Conservation (phyloP, 2,797 vertebrate genomes). For the Malurus splendens region DNA sequence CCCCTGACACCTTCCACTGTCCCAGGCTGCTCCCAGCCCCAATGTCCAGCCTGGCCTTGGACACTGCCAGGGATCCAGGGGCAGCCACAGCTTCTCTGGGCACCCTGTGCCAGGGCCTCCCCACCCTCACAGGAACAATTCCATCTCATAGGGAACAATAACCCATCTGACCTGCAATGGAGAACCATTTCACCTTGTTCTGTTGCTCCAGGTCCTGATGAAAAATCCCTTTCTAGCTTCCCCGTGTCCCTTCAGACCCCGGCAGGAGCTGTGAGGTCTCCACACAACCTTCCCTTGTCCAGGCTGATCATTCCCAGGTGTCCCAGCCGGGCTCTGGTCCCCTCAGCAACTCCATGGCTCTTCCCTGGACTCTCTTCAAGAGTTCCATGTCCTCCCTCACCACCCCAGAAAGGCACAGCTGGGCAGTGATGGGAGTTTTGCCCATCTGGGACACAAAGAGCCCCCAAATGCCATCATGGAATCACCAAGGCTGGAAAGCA, state of each 20-base stretch:
- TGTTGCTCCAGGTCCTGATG: too few species aligned
- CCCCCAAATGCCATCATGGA: neutral
- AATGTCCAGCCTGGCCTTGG: accelerated
- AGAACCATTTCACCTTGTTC: neutral
- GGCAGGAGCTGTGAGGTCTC: neutral
- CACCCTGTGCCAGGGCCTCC: accelerated
- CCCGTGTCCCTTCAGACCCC: neutral
- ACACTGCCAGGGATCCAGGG: neutral
- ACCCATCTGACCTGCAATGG: neutral
- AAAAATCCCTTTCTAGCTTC: neutral
- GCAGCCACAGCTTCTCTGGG: neutral
- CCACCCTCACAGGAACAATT: accelerated
- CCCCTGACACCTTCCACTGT: accelerated
- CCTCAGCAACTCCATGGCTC: neutral
- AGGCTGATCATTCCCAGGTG: neutral
- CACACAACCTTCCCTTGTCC: neutral
- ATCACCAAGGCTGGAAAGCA: neutral
- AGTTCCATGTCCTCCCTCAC: neutral
- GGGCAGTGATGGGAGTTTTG: neutral
- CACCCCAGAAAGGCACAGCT: neutral
- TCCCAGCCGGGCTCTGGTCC: neutral
- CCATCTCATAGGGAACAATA: neutral
- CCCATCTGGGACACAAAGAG: neutral
- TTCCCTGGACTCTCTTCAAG: neutral
- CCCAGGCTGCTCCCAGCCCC: neutral